These are phyloP conservation scores for Xyrauchen texanus DNA, from an alignment of 2,113 vertebrate species.

Conservation along the genomic window DNA sequence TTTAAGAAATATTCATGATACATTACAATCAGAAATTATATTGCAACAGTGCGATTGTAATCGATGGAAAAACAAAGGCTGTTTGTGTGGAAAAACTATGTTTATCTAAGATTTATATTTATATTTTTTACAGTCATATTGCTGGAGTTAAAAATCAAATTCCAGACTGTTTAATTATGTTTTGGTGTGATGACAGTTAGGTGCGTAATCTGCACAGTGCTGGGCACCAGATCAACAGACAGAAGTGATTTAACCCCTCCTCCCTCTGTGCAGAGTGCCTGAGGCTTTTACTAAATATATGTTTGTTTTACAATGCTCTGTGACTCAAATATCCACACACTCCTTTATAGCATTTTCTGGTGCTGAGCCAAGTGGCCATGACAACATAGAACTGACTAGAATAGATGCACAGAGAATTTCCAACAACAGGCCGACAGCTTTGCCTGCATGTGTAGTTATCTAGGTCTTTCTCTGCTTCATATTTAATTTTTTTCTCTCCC, in stretches of 20 bases:
- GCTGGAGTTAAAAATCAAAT: neutral
- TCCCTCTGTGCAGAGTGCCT: neutral
- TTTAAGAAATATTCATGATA: neutral
- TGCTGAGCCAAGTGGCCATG: constrained; percentile 31
- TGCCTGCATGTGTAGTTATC: neutral
- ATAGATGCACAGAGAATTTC: constrained; percentile 5
- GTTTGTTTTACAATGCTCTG: constrained; percentile 29
- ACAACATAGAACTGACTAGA: neutral
- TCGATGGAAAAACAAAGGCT: neutral
- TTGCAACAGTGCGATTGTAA: neutral
- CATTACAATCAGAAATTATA: neutral
- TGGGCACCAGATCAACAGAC: constrained; percentile 18
- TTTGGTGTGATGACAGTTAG: neutral
- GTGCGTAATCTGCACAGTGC: neutral
- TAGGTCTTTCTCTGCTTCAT: neutral
- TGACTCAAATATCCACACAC: neutral
- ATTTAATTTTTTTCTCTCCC: neutral
- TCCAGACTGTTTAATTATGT: neutral
- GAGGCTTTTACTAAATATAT: neutral
- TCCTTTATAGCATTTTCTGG: constrained; percentile 19
- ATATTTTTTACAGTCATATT: too few relatives aligned
- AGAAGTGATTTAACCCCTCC: constrained; percentile 9
- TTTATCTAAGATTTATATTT: neutral
- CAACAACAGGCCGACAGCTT: neutral
- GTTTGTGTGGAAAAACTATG: neutral